Evolutionary conservation across 2,113 vertebrate genomes (phyloP).

Genomic region (Thomomys bottae): DNA sequence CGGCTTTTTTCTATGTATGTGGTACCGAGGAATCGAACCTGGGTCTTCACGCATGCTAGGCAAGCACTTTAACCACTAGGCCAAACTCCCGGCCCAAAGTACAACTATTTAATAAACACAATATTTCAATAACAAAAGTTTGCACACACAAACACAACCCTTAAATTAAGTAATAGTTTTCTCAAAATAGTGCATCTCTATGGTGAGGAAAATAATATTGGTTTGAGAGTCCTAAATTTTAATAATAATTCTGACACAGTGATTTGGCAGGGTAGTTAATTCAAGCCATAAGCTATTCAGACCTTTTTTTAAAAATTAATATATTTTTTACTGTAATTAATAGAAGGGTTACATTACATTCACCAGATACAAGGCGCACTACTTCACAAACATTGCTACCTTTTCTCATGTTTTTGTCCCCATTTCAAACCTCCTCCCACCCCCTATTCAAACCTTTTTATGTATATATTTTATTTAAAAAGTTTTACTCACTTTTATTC

Average conservation of each 20-base stretch:
- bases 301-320: not conserved
- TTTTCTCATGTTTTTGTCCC: no score
- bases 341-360: no score
- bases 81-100: no score
- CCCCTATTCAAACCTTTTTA: not conserved
- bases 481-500: not conserved
- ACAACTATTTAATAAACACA: not conserved
- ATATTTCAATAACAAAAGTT: slow-evolving; percentile 31
- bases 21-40: no score
- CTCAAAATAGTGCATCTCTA: not conserved
- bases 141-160: not conserved
- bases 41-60: no score
- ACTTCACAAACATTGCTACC: no score
- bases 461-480: no score
- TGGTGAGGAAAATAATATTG: not conserved
- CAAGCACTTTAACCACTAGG: no score
- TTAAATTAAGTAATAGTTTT: not conserved
- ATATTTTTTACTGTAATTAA: not conserved
- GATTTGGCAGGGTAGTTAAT: not conserved
- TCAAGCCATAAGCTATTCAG: not conserved
- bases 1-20: no score
- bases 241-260: not conserved
- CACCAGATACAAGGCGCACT: no score
- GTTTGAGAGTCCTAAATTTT: not conserved
- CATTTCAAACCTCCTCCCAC: no score